A percentile compares a stretch with the other conserved stretches of the same genome.
These are phyloP conservation scores for Onychostruthus taczanowskii DNA, from an alignment of 2,113 vertebrate species.

Conservation along the genomic window DNA sequence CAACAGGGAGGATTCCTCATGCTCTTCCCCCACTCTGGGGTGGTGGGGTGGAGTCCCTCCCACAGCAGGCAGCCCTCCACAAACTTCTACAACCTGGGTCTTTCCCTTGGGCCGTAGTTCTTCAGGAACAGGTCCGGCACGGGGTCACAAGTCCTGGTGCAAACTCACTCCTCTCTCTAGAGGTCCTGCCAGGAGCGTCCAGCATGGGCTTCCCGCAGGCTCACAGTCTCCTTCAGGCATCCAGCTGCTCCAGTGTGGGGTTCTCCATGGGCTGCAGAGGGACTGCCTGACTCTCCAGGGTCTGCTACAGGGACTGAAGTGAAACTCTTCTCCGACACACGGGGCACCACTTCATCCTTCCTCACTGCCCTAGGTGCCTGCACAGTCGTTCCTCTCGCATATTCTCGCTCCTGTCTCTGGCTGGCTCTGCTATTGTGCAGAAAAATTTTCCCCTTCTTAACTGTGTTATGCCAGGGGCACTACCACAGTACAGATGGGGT, in stretches of 20 bases:
- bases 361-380: too few species aligned
- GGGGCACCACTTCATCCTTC: background rate
- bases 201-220: background rate
- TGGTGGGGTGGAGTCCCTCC: background rate
- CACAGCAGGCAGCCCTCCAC: background rate
- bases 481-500: background rate
- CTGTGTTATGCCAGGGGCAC: background rate
- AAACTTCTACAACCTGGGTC: background rate
- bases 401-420: background rate
- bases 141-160: background rate
- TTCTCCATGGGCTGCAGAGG: background rate
- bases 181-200: background rate
- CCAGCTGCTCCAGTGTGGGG: background rate
- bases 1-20: background rate
- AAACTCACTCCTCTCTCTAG: background rate
- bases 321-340: background rate
- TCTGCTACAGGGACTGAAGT: fast-evolving
- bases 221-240: background rate
- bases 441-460: background rate
- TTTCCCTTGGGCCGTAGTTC: background rate
- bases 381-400: background rate
- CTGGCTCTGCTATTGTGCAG: background rate
- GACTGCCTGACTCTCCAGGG: background rate
- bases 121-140: background rate
- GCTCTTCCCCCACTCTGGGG: too few species aligned